These are phyloP conservation scores for Noctua janthina DNA, from an alignment of 2,888 invertebrate genomes.

Conservation along the genomic window DNA sequence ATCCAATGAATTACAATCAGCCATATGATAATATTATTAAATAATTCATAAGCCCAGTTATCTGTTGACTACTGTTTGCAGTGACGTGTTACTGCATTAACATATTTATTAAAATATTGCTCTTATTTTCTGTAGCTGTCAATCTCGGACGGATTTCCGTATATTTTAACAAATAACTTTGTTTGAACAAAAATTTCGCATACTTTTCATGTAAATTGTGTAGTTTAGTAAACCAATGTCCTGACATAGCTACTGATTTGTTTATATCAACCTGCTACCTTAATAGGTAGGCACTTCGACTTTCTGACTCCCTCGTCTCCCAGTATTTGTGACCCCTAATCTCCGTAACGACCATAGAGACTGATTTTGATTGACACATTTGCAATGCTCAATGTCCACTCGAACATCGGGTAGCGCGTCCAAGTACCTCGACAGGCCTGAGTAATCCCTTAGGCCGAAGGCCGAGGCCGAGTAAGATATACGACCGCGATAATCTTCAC, in stretches of 20 bases:
- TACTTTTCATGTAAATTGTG: constrained; percentile 16
- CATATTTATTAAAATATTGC: constrained; percentile 53
- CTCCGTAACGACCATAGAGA: constrained; percentile 43
- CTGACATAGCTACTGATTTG: not conserved
- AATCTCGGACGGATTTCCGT: constrained; percentile 6
- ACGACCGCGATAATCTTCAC: constrained; percentile 81
- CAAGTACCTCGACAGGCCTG: constrained; percentile 71
- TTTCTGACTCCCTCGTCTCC: constrained; percentile 3
- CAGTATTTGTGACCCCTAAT: constrained; percentile 36
- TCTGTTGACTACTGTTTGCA: constrained; percentile 13
- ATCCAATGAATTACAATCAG: constrained; percentile 42
- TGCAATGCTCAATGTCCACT: constrained; percentile 69
- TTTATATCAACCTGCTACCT: not conserved
- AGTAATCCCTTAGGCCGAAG: constrained; percentile 77
- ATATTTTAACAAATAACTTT: constrained; percentile 7
- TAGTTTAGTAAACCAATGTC: not conserved
- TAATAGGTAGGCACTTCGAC: not conserved
- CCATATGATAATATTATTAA: constrained; percentile 50
- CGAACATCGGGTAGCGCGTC: constrained; percentile 68
- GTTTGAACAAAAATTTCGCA: not conserved
- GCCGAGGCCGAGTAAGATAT: constrained; percentile 76
- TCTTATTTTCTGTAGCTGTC: constrained; percentile 36
- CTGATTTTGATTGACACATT: constrained; percentile 70
- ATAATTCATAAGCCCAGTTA: constrained; percentile 56
- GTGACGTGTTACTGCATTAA: constrained; percentile 34